phyloP scores from a whole-genome alignment of 2,888 invertebrate species.

The Synergus gifuensis region DNA sequence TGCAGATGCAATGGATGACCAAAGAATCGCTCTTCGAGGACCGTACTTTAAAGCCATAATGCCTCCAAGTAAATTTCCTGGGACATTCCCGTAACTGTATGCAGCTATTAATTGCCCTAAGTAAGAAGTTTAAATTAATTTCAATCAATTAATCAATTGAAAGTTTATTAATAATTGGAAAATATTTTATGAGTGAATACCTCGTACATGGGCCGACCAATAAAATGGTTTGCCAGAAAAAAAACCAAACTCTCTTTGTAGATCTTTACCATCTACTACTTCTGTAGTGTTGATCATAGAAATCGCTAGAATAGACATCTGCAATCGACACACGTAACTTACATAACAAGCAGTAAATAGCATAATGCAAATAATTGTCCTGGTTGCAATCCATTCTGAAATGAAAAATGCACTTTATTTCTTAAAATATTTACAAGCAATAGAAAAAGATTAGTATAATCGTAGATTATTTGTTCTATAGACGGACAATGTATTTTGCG shows the following conservation, averaged over 20 bases:
- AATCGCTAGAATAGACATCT: constrained; percentile 82
- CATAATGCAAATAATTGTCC: constrained; percentile 82
- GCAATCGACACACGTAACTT: constrained; percentile 86
- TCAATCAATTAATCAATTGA: background rate
- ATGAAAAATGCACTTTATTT: constrained; percentile 35
- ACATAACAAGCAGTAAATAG: constrained; percentile 86
- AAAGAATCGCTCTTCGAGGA: constrained; percentile 64
- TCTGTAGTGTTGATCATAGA: constrained; percentile 65
- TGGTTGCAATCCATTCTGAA: constrained; percentile 79
- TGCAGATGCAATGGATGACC: constrained; percentile 67
- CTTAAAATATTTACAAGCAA: background rate
- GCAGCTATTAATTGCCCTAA: constrained; percentile 68
- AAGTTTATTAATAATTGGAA: background rate
- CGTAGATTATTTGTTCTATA: too few relatives aligned
- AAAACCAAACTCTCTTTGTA: constrained; percentile 43
- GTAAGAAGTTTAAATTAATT: constrained; percentile 17
- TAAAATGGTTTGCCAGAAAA: background rate
- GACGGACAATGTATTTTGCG: too few relatives aligned
- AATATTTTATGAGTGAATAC: background rate
- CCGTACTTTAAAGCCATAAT: constrained; percentile 66
- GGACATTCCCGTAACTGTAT: constrained; percentile 70
- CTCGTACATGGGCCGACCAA: background rate
- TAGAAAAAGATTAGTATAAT: too few relatives aligned
- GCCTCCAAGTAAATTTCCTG: constrained; percentile 71
- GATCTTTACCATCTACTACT: background rate